Conservation (phyloP, 2,888 invertebrate species). For the Eupithecia vulgata region DNA sequence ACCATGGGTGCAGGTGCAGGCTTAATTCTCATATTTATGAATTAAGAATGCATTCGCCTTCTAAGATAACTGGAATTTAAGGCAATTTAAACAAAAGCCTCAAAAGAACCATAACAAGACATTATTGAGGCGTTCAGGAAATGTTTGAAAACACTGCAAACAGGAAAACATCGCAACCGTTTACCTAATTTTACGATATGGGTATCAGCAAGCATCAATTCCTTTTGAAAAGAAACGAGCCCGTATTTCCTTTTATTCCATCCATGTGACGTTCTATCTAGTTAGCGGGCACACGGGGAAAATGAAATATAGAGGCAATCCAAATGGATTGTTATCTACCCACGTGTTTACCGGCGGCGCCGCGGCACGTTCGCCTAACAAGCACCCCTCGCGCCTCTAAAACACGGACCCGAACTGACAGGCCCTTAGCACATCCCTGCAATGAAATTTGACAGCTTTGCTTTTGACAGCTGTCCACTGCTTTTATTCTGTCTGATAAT, state of each 20-base stretch:
- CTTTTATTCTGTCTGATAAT: slow-evolving; percentile 51
- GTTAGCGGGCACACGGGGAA: slow-evolving; percentile 80
- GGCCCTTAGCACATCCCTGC: slow-evolving; percentile 64
- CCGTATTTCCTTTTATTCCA: slow-evolving; percentile 69
- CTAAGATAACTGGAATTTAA: background rate
- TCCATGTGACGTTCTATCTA: slow-evolving; percentile 74
- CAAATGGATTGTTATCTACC: slow-evolving; percentile 84
- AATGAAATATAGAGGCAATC: slow-evolving; percentile 85
- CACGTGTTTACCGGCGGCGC: slow-evolving; percentile 81
- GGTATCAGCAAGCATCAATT: slow-evolving; percentile 48
- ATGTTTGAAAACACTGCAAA: slow-evolving; percentile 18
- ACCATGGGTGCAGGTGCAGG: no score
- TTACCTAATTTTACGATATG: slow-evolving; percentile 42
- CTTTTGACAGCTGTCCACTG: slow-evolving; percentile 73
- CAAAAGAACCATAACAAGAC: background rate
- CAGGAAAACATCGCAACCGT: slow-evolving; percentile 34
- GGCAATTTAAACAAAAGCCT: background rate
- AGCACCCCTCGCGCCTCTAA: slow-evolving; percentile 67
- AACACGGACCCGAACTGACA: slow-evolving; percentile 64
- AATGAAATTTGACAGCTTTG: slow-evolving; percentile 68
- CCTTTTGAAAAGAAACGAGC: slow-evolving; percentile 66
- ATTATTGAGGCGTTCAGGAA: background rate
- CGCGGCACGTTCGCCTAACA: slow-evolving; percentile 82
- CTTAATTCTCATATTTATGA: no score
- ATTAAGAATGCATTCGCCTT: no score